Percentiles rank a stretch among this genome's conserved stretches.
Evolutionary conservation across 2,113 vertebrate genomes (phyloP).

Genomic region (Pachycephala philippinensis): DNA sequence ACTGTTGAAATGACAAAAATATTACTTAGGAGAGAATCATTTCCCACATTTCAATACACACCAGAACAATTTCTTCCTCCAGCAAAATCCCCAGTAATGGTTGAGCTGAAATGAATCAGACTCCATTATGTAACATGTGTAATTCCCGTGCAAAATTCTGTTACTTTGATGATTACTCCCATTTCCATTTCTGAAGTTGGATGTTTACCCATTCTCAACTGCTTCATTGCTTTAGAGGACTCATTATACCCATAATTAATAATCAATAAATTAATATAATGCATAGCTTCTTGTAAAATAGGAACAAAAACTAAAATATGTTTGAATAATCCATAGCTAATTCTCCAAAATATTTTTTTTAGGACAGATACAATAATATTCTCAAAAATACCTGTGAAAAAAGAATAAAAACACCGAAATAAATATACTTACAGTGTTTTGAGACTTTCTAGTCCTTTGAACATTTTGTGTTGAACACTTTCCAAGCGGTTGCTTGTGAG

Average conservation of each 20-base stretch:
- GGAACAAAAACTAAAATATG: background rate
- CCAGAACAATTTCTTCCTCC: background rate
- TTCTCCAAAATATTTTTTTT: background rate
- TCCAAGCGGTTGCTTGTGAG: conserved; percentile 94
- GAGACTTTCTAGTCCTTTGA: conserved; percentile 90
- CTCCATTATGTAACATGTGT: background rate
- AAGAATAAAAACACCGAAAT: background rate
- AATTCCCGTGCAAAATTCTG: background rate
- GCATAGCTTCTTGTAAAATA: background rate
- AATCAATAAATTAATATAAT: background rate
- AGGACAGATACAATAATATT: background rate
- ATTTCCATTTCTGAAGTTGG: background rate
- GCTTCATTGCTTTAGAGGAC: background rate
- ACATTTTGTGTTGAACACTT: conserved; percentile 89
- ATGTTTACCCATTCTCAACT: background rate
- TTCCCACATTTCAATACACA: conserved; percentile 17
- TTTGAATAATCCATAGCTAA: background rate
- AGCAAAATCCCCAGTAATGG: background rate
- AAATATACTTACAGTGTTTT: conserved; percentile 88
- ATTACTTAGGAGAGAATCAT: background rate
- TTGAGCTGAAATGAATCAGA: background rate
- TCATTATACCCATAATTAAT: background rate
- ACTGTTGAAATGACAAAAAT: conserved; percentile 20
- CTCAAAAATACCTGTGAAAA: background rate
- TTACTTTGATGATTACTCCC: conserved; percentile 3